Percentiles rank a stretch among this genome's conserved stretches.
Conservation (phyloP, 2,113 vertebrate genomes). For the Hemibagrus wyckioides region DNA sequence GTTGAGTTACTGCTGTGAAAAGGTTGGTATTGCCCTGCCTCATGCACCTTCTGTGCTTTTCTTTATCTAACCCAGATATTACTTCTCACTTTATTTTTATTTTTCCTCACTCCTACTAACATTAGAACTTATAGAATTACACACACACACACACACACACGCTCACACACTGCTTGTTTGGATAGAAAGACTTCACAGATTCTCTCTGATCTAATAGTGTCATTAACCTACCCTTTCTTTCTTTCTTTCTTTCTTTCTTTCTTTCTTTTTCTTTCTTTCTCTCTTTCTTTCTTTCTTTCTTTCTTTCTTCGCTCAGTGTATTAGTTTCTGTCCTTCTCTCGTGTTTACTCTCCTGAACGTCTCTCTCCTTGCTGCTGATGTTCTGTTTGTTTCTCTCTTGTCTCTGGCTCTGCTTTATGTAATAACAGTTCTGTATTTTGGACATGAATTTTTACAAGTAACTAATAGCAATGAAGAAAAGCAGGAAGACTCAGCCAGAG, state of each 20-base stretch:
- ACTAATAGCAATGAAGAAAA: neutral
- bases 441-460: constrained; percentile 11
- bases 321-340: neutral
- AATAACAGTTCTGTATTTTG: constrained; percentile 8
- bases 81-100: constrained; percentile 59
- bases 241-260: constrained; percentile 57
- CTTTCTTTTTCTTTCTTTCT: constrained; percentile 9
- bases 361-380: neutral
- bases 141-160: neutral
- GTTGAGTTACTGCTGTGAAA: constrained; percentile 98
- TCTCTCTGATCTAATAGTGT: constrained; percentile 70
- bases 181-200: constrained; percentile 64
- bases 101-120: constrained; percentile 80
- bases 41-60: constrained; percentile 89
- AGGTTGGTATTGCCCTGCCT: constrained; percentile 99
- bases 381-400: constrained; percentile 2
- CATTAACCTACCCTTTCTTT: constrained; percentile 55
- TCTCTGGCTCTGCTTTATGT: neutral
- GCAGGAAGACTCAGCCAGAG: neutral
- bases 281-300: constrained; percentile 54
- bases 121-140: constrained; percentile 79
- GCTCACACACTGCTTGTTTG: constrained; percentile 61
- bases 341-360: constrained; percentile 30
- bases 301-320: constrained; percentile 25
- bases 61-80: constrained; percentile 83